These are phyloP conservation scores for Pituophis catenifer DNA, from an alignment of 2,113 vertebrate genomes.

Conservation along the genomic window DNA sequence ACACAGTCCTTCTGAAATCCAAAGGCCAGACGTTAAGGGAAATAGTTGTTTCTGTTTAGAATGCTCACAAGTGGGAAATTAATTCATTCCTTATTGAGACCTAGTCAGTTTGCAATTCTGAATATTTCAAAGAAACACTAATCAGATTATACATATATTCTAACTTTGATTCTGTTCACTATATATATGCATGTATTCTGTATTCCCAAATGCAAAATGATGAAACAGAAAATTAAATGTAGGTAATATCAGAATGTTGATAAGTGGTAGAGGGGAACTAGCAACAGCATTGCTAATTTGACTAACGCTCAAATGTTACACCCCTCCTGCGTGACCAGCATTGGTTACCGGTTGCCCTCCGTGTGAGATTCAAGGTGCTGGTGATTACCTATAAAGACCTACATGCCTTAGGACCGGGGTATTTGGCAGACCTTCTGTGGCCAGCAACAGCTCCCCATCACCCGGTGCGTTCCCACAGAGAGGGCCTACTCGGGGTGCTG, in stretches of 20 bases:
- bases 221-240: neutral
- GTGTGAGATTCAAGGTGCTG: too few species aligned
- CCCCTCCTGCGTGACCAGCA: too few species aligned
- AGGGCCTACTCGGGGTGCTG: too few species aligned
- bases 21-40: neutral
- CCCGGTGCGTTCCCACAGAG: too few species aligned
- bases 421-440: too few species aligned
- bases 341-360: too few species aligned
- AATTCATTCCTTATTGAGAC: neutral
- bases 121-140: neutral
- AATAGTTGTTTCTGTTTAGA: neutral
- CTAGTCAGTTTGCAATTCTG: neutral
- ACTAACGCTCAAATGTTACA: too few species aligned
- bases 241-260: neutral
- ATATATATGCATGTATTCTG: neutral
- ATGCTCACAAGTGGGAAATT: neutral
- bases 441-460: too few species aligned
- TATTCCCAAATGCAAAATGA: neutral
- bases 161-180: neutral
- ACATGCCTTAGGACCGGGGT: too few species aligned
- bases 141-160: neutral
- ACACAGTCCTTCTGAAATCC: neutral
- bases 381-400: too few species aligned
- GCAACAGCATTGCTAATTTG: neutral
- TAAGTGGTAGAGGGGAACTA: neutral